These are phyloP conservation scores for Xerus rutilus DNA, from an alignment of 2,797 vertebrate species.

Conservation along the genomic window DNA sequence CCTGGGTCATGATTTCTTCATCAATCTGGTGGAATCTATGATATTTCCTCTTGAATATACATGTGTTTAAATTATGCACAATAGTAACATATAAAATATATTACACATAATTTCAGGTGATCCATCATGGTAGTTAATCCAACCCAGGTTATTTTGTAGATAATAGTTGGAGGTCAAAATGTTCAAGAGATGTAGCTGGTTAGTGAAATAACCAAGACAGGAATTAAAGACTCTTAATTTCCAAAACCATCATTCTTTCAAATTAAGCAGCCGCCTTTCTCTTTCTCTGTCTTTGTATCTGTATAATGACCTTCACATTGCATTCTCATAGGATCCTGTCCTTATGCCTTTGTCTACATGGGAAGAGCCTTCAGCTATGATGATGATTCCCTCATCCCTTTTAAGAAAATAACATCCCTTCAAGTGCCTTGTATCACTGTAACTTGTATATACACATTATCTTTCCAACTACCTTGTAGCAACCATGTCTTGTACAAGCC, in stretches of 20 bases:
- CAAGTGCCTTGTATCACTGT: not conserved
- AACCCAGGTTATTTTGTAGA: not conserved
- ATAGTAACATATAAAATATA: not conserved
- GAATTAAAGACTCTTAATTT: not conserved
- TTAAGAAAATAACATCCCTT: not conserved
- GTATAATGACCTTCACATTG: not conserved
- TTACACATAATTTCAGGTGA: not conserved
- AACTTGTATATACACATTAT: not conserved
- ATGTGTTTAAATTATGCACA: not conserved
- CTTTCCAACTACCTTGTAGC: not conserved
- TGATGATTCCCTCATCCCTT: not conserved
- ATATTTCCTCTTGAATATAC: not conserved
- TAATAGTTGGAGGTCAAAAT: not conserved
- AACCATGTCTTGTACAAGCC: not conserved
- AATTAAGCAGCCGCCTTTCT: not conserved
- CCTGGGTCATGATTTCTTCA: not conserved
- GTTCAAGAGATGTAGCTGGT: not conserved
- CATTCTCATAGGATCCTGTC: not conserved
- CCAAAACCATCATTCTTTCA: not conserved
- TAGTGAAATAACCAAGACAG: not conserved
- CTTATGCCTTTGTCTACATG: not conserved
- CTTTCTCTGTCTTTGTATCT: not conserved
- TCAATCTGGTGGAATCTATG: conserved; percentile 13
- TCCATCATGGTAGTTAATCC: not conserved
- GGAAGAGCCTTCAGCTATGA: not conserved